A percentile compares a stretch with the other conserved stretches of the same genome.
These are phyloP conservation scores for Gisinianus flammeolus DNA, from an alignment of 2,888 invertebrate species.

Conservation along the genomic window DNA sequence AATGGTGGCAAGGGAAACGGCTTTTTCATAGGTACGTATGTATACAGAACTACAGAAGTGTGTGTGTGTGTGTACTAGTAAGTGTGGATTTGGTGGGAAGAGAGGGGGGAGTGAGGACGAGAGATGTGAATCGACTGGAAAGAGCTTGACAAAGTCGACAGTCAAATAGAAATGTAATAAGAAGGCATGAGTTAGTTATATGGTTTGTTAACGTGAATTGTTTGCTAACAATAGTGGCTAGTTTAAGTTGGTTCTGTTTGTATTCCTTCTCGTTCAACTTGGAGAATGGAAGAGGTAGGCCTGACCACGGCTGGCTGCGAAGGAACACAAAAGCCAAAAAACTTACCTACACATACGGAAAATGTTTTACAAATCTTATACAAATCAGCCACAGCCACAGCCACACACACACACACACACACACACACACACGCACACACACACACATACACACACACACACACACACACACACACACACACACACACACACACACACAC, in stretches of 20 bases:
- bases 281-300: slow-evolving; percentile 26
- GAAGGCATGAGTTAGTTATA: slow-evolving; percentile 48
- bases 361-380: slow-evolving; percentile 25
- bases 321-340: not conserved
- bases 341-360: slow-evolving; percentile 5
- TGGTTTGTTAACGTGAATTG: slow-evolving; percentile 58
- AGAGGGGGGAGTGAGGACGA: not conserved
- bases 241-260: slow-evolving; percentile 29
- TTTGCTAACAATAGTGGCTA: slow-evolving; percentile 41
- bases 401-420: slow-evolving; percentile 8
- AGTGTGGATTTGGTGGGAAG: not conserved
- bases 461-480: too few species aligned
- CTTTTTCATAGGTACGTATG: not conserved
- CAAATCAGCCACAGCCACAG: slow-evolving; percentile 19
- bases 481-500: too few species aligned
- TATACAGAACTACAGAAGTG: not conserved
- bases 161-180: slow-evolving; percentile 39
- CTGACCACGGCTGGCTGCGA: slow-evolving; percentile 16
- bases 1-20: not conserved
- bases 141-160: slow-evolving; percentile 37
- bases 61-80: not conserved
- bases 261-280: not conserved
- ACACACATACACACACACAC: too few species aligned
- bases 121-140: slow-evolving; percentile 22
- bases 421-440: too few species aligned